These are phyloP conservation scores for Branchellion lobata DNA, from an alignment of 2,888 invertebrate genomes.

Conservation along the genomic window DNA sequence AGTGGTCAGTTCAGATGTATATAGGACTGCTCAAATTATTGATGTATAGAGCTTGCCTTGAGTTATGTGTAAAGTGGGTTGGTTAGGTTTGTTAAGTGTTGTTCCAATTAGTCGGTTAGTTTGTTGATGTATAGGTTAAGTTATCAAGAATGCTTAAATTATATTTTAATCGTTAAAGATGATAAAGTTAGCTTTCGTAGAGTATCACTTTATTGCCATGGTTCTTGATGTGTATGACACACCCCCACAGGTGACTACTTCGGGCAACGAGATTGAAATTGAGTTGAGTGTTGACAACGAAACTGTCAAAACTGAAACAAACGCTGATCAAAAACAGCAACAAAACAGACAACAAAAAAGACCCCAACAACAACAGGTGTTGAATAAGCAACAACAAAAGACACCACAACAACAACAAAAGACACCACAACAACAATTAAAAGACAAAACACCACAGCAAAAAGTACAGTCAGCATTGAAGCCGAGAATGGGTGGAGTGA, in stretches of 20 bases:
- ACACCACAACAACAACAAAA: constrained; percentile 23
- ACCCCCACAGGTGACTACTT: constrained; percentile 47
- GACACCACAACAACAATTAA: not conserved
- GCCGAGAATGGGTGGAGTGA: constrained; percentile 30
- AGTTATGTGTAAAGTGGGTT: not conserved
- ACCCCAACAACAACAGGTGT: not conserved
- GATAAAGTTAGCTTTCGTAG: too few relatives aligned
- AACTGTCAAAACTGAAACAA: not conserved
- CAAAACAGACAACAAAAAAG: not conserved
- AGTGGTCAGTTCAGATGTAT: too few relatives aligned
- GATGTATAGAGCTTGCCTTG: too few relatives aligned
- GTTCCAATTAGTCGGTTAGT: too few relatives aligned
- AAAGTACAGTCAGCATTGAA: not conserved
- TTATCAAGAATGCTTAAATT: too few relatives aligned
- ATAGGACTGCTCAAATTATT: too few relatives aligned
- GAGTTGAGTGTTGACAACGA: constrained; percentile 47
- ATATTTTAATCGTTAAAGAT: too few relatives aligned
- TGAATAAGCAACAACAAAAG: constrained; percentile 32
- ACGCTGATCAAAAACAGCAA: not conserved
- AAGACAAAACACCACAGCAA: too few relatives aligned
- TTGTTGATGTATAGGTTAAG: too few relatives aligned
- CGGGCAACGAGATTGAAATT: constrained; percentile 51
- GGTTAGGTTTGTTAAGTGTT: too few relatives aligned
- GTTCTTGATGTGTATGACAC: too few relatives aligned
- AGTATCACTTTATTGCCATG: too few relatives aligned